These are phyloP conservation scores for Caenorhabditis afra DNA, from an alignment of 2,888 invertebrate genomes.

Conservation along the genomic window DNA sequence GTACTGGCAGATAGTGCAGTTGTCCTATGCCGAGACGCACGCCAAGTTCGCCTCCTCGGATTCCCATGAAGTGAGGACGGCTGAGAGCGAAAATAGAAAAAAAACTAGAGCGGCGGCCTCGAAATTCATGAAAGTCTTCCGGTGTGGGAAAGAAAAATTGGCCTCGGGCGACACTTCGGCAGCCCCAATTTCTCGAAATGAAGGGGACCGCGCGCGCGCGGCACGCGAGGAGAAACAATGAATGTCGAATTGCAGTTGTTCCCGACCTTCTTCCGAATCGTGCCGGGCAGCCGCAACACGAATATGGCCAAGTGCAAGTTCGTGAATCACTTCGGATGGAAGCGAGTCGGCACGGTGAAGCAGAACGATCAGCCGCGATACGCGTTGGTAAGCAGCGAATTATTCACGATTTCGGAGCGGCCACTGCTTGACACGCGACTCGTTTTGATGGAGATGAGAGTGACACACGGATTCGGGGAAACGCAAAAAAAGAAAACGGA, in stretches of 20 bases:
- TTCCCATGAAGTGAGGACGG: constrained; percentile 68
- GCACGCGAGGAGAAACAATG: constrained; percentile 37
- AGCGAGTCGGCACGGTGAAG: constrained; percentile 95
- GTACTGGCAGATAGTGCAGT: constrained; percentile 93
- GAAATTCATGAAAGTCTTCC: constrained; percentile 56
- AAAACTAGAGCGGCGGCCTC: no score
- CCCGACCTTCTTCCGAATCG: constrained; percentile 79
- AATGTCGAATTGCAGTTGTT: constrained; percentile 72
- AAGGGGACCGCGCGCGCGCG: constrained; percentile 19
- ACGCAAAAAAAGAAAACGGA: neutral
- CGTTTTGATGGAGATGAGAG: constrained; percentile 49
- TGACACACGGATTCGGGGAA: constrained; percentile 32
- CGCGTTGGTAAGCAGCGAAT: constrained; percentile 85
- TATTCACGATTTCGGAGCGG: constrained; percentile 36
- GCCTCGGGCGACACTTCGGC: constrained; percentile 42
- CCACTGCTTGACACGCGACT: constrained; percentile 36
- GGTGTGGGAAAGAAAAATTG: constrained; percentile 57
- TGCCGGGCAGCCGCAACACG: constrained; percentile 77
- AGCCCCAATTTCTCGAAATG: constrained; percentile 7
- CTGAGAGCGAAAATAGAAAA: constrained; percentile 2
- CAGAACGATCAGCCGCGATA: constrained; percentile 93
- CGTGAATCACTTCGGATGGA: constrained; percentile 95
- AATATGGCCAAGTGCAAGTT: constrained; percentile 85
- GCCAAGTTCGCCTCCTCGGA: constrained; percentile 79
- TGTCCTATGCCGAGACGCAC: constrained; percentile 80